These are phyloP conservation scores for Papilio xuthus DNA, from an alignment of 1,140 invertebrate species.

Conservation along the genomic window DNA sequence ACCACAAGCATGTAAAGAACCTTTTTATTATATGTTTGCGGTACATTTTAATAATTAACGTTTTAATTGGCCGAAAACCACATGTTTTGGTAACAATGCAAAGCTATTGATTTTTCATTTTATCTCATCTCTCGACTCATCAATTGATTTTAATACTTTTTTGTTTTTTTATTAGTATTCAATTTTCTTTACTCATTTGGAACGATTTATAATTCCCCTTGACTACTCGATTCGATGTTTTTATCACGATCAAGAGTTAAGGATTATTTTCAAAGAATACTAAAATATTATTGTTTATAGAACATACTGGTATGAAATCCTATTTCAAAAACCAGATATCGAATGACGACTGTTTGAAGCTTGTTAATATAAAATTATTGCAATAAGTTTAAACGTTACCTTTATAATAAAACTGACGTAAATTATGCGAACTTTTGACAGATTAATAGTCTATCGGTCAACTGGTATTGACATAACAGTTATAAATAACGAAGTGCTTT, in stretches of 20 bases:
- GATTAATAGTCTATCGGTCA: slow-evolving; percentile 9
- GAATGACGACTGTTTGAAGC: not conserved
- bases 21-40: slow-evolving; percentile 10
- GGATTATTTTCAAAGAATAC: too few relatives aligned
- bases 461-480: slow-evolving; percentile 14
- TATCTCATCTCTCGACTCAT: too few relatives aligned
- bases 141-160: too few relatives aligned
- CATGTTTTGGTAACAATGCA: too few relatives aligned
- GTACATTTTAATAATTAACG: not conserved
- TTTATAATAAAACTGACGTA: not conserved
- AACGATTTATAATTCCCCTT: too few relatives aligned
- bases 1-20: not conserved
- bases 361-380: not conserved
- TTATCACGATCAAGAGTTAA: too few relatives aligned
- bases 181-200: too few relatives aligned
- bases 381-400: not conserved
- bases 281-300: too few relatives aligned
- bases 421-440: slow-evolving; percentile 14
- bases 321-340: not conserved
- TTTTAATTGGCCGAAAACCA: not conserved
- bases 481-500: slow-evolving; percentile 3
- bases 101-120: too few relatives aligned
- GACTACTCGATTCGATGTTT: too few relatives aligned
- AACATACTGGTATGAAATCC: not conserved
- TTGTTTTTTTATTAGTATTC: too few relatives aligned